phyloP scores from a whole-genome alignment of 2,888 invertebrate species.

The Calephelis perditalis region DNA sequence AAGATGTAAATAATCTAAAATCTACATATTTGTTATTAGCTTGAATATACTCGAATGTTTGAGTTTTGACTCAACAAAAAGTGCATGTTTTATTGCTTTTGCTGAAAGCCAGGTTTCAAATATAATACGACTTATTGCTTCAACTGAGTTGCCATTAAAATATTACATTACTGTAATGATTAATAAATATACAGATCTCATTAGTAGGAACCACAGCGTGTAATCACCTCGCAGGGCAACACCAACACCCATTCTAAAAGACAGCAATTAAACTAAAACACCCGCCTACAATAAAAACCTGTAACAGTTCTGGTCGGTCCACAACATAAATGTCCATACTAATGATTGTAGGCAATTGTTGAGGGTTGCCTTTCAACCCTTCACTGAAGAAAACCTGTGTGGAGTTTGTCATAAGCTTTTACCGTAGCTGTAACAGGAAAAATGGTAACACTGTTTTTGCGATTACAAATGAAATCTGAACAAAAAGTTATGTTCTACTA shows the following conservation, averaged over 20 bases:
- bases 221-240: conserved; percentile 29
- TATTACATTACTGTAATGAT: no score
- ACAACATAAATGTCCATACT: conserved; percentile 70
- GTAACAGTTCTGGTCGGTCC: conserved; percentile 62
- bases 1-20: no score
- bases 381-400: conserved; percentile 49
- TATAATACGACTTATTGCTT: no score
- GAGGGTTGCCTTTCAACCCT: conserved; percentile 64
- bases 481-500: no score
- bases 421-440: no score
- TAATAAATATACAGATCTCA: neutral
- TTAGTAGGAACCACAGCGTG: conserved; percentile 17
- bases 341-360: conserved; percentile 75
- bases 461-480: no score
- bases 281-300: conserved; percentile 68
- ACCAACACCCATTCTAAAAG: conserved; percentile 36
- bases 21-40: no score
- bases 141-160: no score
- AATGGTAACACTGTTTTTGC: neutral
- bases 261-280: conserved; percentile 71
- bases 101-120: no score
- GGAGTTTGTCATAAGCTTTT: conserved; percentile 31
- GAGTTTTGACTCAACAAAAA: no score
- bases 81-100: no score
- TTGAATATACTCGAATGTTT: no score